Evolutionary conservation across 2,113 vertebrate genomes (phyloP).

Genomic region (Onychostruthus taczanowskii): DNA sequence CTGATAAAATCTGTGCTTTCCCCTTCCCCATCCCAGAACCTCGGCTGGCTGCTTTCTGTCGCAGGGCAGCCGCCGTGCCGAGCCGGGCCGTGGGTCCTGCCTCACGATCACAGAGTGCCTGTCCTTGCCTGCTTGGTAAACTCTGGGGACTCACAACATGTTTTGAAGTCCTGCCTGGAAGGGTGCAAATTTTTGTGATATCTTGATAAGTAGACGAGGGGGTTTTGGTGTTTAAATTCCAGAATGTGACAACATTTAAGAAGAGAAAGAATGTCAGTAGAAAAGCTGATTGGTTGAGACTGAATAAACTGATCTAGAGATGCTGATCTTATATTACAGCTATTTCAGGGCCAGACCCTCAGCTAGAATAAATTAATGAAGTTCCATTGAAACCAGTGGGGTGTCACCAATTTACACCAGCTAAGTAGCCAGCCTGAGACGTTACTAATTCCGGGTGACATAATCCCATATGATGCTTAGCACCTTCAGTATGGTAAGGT

Average conservation of each 20-base stretch:
- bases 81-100: neutral
- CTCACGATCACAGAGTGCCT: rapidly evolving
- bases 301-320: slow-evolving; percentile 9
- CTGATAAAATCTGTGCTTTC: slow-evolving; percentile 16
- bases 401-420: slow-evolving; percentile 22
- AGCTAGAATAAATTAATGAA: neutral
- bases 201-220: neutral
- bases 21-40: neutral
- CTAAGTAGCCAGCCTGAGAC: neutral
- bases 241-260: slow-evolving; percentile 15
- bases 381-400: neutral
- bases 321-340: neutral
- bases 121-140: neutral
- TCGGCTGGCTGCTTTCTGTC: neutral
- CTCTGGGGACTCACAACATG: neutral
- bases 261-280: neutral
- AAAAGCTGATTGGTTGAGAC: neutral
- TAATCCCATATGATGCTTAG: neutral
- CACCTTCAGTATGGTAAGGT: neutral
- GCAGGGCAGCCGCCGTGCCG: rapidly evolving
- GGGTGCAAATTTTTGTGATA: slow-evolving; percentile 46
- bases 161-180: slow-evolving; percentile 19
- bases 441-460: neutral
- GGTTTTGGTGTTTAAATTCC: slow-evolving; percentile 20
- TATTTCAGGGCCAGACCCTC: neutral